These are phyloP conservation scores for Pyrocoelia pectoralis DNA, from an alignment of 2,888 invertebrate species.

Conservation along the genomic window DNA sequence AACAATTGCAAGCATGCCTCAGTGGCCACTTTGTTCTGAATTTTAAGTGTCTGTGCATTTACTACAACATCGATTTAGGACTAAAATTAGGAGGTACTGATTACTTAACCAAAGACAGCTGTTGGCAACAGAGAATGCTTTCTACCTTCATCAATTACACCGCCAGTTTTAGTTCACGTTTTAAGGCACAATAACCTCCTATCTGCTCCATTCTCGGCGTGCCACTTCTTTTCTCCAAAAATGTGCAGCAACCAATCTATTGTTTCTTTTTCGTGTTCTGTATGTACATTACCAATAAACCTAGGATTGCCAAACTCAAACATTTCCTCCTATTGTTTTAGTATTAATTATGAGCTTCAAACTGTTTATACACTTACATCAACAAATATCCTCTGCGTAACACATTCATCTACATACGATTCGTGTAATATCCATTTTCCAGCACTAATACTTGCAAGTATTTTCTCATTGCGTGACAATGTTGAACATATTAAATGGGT, in stretches of 20 bases:
- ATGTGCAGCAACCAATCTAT: conserved; percentile 66
- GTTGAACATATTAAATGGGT: conserved; percentile 83
- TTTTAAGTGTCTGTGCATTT: too few relatives aligned
- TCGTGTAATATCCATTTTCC: conserved; percentile 91
- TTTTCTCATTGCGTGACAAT: conserved; percentile 85
- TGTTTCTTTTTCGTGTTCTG: conserved; percentile 57
- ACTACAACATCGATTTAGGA: too few relatives aligned
- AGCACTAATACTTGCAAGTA: conserved; percentile 83
- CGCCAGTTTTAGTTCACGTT: conserved; percentile 69
- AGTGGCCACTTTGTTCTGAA: too few relatives aligned
- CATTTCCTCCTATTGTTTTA: conserved; percentile 72
- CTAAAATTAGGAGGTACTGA: too few relatives aligned
- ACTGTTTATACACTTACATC: conserved; percentile 61
- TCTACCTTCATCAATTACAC: conserved; percentile 68
- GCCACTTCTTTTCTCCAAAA: conserved; percentile 73
- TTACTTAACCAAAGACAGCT: too few relatives aligned
- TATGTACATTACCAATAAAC: conserved; percentile 62
- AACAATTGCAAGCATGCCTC: too few relatives aligned
- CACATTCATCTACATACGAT: conserved; percentile 76
- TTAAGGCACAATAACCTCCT: conserved; percentile 66
- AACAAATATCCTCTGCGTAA: conserved; percentile 68
- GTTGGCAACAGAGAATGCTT: neutral
- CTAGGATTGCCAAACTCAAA: conserved; percentile 87
- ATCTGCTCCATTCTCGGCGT: conserved; percentile 57
- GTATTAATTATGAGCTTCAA: neutral